A percentile compares a stretch with the other conserved stretches of the same genome.
Evolutionary conservation across 2,797 vertebrate genomes (phyloP).

Genomic region (Rhincodon typus): DNA sequence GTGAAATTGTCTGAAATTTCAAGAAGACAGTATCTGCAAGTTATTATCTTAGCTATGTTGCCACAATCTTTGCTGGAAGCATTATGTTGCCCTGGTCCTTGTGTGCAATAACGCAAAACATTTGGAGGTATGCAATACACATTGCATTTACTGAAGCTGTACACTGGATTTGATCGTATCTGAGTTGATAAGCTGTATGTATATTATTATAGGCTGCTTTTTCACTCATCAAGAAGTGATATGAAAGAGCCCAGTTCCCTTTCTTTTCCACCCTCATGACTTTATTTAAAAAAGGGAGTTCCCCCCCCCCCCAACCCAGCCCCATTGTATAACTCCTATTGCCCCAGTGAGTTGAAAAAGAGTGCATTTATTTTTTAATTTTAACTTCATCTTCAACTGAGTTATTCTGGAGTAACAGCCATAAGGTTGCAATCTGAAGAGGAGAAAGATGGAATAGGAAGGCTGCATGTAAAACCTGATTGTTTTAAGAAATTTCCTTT

Average conservation of each 20-base stretch:
- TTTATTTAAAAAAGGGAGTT: background rate
- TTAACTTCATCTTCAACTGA: conserved; percentile 19
- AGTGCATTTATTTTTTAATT: background rate
- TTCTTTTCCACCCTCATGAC: background rate
- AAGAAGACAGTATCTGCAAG: background rate
- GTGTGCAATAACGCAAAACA: background rate
- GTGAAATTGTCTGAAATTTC: background rate
- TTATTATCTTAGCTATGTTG: background rate
- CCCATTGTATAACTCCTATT: background rate
- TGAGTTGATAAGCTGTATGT: background rate
- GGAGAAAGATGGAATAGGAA: too few relatives aligned
- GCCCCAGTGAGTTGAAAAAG: background rate
- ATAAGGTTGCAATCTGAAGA: background rate
- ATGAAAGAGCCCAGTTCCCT: too few relatives aligned
- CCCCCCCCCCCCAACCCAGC: too few relatives aligned
- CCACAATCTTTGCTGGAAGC: background rate
- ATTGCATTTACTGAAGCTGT: background rate
- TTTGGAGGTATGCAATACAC: background rate
- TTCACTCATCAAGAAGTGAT: too few relatives aligned
- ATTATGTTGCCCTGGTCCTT: background rate
- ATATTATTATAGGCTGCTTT: too few relatives aligned
- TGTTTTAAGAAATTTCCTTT: background rate
- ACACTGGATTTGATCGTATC: background rate
- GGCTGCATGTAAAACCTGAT: background rate
- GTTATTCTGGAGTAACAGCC: background rate